Conservation (phyloP, 1,140 invertebrate species). For the Drosophila tristis region DNA sequence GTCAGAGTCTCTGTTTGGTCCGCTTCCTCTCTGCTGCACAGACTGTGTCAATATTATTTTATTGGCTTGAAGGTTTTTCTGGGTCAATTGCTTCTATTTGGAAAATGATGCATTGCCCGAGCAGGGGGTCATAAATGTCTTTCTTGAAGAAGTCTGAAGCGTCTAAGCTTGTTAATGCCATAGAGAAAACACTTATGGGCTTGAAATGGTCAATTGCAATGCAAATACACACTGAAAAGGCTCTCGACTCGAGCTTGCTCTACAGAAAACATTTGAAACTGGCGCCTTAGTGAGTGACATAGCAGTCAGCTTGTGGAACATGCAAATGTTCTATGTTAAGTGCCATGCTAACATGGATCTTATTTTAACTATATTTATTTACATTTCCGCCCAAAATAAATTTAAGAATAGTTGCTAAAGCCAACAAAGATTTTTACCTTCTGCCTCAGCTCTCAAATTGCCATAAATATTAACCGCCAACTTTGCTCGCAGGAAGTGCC, state of each 20-base stretch:
- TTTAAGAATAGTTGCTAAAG: too few relatives aligned
- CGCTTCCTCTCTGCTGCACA: slow-evolving; percentile 1
- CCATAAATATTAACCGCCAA: background rate
- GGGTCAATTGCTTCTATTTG: slow-evolving; percentile 52
- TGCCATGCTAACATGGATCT: too few relatives aligned
- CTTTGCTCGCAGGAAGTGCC: background rate
- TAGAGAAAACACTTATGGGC: background rate
- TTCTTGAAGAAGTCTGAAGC: too few relatives aligned
- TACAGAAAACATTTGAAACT: background rate
- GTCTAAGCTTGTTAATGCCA: too few relatives aligned
- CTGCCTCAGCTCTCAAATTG: background rate
- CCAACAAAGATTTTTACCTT: background rate
- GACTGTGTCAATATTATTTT: slow-evolving; percentile 52
- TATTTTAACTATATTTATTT: too few relatives aligned
- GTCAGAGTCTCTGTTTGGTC: background rate
- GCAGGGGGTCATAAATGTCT: background rate
- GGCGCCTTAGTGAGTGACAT: background rate
- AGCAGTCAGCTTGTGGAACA: too few relatives aligned
- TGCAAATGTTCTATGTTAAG: too few relatives aligned
- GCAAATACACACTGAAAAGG: too few relatives aligned
- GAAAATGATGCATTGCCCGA: slow-evolving; percentile 22
- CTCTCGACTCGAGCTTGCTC: too few relatives aligned
- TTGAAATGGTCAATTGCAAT: too few relatives aligned
- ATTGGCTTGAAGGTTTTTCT: slow-evolving; percentile 47
- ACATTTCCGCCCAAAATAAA: too few relatives aligned